These are phyloP conservation scores for Rhinichthys osculus DNA, from an alignment of 2,797 vertebrate species.

Conservation along the genomic window DNA sequence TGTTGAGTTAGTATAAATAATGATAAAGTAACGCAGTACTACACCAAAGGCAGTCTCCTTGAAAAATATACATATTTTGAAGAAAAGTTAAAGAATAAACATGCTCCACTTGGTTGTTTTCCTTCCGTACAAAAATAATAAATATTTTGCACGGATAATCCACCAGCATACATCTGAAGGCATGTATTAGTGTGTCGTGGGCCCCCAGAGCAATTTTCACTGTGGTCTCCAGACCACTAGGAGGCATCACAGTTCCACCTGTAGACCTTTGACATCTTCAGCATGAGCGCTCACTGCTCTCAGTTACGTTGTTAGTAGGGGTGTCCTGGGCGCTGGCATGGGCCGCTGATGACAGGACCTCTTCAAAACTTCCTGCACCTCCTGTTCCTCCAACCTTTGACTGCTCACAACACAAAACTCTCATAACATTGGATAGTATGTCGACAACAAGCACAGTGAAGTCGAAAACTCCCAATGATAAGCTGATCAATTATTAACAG, in stretches of 20 bases:
- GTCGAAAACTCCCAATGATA: slow-evolving; percentile 25
- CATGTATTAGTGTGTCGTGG: neutral
- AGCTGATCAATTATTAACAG: slow-evolving; percentile 51
- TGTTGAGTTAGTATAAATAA: slow-evolving; percentile 29
- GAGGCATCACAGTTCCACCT: slow-evolving; percentile 51
- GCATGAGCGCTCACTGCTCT: slow-evolving; percentile 80
- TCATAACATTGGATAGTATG: neutral
- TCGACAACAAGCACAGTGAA: slow-evolving; percentile 10
- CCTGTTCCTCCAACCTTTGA: slow-evolving; percentile 87
- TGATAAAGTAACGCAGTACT: slow-evolving; percentile 7
- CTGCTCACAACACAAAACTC: slow-evolving; percentile 70
- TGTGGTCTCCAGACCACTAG: slow-evolving; percentile 39
- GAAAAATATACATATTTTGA: slow-evolving; percentile 26
- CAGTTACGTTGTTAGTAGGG: slow-evolving; percentile 74
- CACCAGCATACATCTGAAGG: neutral
- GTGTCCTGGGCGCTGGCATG: slow-evolving; percentile 89
- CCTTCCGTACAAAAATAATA: neutral
- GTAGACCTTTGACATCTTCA: slow-evolving; percentile 63
- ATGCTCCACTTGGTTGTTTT: slow-evolving; percentile 21
- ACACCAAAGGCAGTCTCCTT: neutral
- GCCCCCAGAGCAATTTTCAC: neutral
- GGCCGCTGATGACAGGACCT: slow-evolving; percentile 92
- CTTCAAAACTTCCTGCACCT: slow-evolving; percentile 90
- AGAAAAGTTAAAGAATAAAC: slow-evolving; percentile 1
- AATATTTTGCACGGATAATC: neutral